Evolutionary conservation across 2,888 invertebrate genomes (phyloP).

Genomic region (Pollenia labialis): DNA sequence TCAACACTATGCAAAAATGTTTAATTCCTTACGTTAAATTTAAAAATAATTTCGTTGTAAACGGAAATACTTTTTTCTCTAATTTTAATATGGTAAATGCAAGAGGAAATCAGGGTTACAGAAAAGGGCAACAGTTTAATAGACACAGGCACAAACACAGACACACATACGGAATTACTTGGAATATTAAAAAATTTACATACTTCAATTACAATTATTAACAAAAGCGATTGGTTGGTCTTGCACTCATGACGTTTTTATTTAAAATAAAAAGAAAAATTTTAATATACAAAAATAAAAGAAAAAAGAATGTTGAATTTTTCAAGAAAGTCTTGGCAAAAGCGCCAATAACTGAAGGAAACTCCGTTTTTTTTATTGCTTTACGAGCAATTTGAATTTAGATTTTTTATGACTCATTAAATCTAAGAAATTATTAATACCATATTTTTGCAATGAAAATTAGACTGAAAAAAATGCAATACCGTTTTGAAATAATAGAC

Average conservation of each 20-base stretch:
- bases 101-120: constrained; percentile 74
- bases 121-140: constrained; percentile 72
- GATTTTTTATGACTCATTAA: background rate
- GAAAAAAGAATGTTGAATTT: constrained; percentile 10
- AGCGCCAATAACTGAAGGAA: constrained; percentile 54
- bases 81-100: constrained; percentile 66
- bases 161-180: background rate
- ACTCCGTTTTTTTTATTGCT: constrained; percentile 20
- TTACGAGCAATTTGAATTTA: background rate
- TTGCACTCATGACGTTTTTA: background rate
- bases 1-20: constrained; percentile 22
- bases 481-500: too few species aligned
- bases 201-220: constrained; percentile 27
- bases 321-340: constrained; percentile 48
- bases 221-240: constrained; percentile 23
- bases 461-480: too few species aligned
- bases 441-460: too few species aligned
- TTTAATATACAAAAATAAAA: background rate
- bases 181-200: constrained; percentile 33
- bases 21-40: constrained; percentile 15
- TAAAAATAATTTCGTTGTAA: constrained; percentile 54
- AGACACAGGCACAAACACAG: background rate
- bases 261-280: background rate
- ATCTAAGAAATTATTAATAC: too few species aligned
- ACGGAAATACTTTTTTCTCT: constrained; percentile 59